Conservation (phyloP, 2,888 invertebrate species). For the Drosophila limbata region DNA sequence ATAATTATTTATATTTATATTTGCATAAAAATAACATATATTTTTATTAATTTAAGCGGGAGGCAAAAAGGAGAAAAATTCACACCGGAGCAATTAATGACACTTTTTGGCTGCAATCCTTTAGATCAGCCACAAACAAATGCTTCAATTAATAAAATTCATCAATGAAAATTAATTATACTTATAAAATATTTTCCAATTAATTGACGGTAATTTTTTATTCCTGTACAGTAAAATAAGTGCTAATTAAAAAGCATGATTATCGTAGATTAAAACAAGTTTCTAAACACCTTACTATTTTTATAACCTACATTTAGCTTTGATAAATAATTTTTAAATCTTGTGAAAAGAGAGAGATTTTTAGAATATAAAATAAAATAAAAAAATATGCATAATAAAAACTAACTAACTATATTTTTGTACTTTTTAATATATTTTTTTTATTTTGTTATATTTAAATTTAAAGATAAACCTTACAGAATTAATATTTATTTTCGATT, state of each 20-base stretch:
- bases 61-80: not conserved
- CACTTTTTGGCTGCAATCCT: slow-evolving; percentile 11
- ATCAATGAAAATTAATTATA: slow-evolving; percentile 33
- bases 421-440: no score
- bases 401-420: no score
- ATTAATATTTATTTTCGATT: no score
- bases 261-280: no score
- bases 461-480: no score
- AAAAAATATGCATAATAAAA: no score
- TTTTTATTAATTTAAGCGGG: slow-evolving; percentile 31
- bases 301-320: no score
- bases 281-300: no score
- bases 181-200: slow-evolving; percentile 15
- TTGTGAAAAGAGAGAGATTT: no score
- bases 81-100: slow-evolving; percentile 29
- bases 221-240: not conserved
- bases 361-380: no score
- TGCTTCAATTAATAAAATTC: slow-evolving; percentile 40
- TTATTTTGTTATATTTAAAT: no score
- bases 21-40: slow-evolving; percentile 16
- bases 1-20: slow-evolving; percentile 30
- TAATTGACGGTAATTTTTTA: slow-evolving; percentile 14
- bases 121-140: slow-evolving; percentile 23
- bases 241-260: not conserved
- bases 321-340: no score